Conservation (phyloP, 2,797 vertebrate species). For the Pseudochirops cupreus region DNA sequence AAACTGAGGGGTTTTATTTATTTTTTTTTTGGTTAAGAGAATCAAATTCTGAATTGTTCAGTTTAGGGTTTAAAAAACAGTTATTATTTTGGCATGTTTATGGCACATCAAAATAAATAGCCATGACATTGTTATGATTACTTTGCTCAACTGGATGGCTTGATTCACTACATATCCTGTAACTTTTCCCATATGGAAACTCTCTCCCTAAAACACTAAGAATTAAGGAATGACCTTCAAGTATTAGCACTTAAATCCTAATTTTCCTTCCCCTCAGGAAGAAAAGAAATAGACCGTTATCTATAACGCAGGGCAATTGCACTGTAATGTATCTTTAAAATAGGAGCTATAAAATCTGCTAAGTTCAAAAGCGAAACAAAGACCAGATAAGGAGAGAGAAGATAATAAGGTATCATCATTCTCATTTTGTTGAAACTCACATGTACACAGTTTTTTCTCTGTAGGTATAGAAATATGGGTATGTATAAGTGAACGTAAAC, state of each 20-base stretch:
- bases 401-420: background rate
- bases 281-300: background rate
- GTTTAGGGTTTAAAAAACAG: background rate
- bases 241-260: slow-evolving; percentile 47
- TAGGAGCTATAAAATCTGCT: background rate
- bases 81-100: slow-evolving; percentile 10
- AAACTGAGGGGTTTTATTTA: background rate
- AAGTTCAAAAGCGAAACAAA: background rate
- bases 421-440: background rate
- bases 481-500: background rate
- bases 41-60: background rate
- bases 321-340: background rate
- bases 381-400: background rate
- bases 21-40: background rate
- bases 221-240: slow-evolving; percentile 53
- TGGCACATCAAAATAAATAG: slow-evolving; percentile 6
- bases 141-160: background rate
- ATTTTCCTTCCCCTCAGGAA: slow-evolving; percentile 37
- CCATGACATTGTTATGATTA: background rate
- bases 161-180: background rate
- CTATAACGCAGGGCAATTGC: background rate
- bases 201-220: background rate
- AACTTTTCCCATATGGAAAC: background rate
- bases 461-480: background rate
- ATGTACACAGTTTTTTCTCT: background rate